A percentile compares a stretch with the other conserved stretches of the same genome.
These are phyloP conservation scores for Pasiphila rectangulata DNA, from an alignment of 2,888 invertebrate genomes.

Conservation along the genomic window DNA sequence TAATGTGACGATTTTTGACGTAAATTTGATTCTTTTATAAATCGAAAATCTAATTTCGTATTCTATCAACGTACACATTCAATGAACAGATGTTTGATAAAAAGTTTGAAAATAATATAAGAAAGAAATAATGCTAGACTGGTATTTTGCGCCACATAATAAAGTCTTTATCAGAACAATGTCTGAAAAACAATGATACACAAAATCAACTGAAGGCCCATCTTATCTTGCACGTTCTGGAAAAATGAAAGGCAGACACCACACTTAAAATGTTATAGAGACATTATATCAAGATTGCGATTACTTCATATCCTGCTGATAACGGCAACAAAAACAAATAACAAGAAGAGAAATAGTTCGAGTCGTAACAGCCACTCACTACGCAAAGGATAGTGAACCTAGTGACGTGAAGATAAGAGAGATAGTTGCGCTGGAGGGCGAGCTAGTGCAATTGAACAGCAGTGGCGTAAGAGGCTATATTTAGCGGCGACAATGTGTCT, in stretches of 20 bases:
- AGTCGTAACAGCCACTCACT: constrained; percentile 5
- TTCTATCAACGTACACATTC: no score
- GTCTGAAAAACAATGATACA: no score
- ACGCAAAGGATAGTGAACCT: constrained; percentile 8
- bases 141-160: no score
- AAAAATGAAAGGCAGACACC: constrained; percentile 2
- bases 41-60: no score
- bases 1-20: no score
- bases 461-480: constrained; percentile 42
- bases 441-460: constrained; percentile 30
- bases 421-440: constrained; percentile 1
- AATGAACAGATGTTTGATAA: no score
- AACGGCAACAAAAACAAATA: constrained; percentile 27
- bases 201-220: no score
- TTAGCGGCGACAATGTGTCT: constrained; percentile 49
- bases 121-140: no score
- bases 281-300: constrained; percentile 20
- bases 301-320: constrained; percentile 32
- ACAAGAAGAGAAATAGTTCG: constrained; percentile 22
- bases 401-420: constrained; percentile 3
- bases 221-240: neutral
- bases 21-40: no score
- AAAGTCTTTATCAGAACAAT: no score
- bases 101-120: no score
- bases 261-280: constrained; percentile 2